Evolutionary conservation across 2,113 vertebrate species (phyloP), one percentile per base, ranked within the genome.

Genomic region (Anser brachyrhynchus): DNA sequence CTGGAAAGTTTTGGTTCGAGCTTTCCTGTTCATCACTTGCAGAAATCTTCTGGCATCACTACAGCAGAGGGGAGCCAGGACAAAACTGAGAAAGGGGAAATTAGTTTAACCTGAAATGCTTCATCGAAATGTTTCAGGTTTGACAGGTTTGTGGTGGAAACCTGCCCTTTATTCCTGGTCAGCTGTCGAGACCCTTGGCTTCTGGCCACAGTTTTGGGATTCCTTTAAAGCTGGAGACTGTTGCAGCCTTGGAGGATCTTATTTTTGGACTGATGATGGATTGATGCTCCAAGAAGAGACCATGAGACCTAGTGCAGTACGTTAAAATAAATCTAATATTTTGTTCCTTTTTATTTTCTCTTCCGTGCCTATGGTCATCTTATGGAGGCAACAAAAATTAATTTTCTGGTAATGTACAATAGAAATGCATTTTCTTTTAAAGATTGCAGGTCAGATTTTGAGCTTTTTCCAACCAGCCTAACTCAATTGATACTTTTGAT

Each of bases 401-500:
- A 66, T 90, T 89, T 92, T 72, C 80, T 65, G 84, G 62, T 88
- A 82, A 95, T 31, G 59, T 74, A 64, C 55, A 91, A 55, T 61
- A 89, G 64, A 91, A 96, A 89, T 76, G 55, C 70, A 78, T 65
- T 95, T 89, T 89, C 77, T 89, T 76, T 79, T 65, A 73, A 87
- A 92, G 77, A 93, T 23, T 79, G 58, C 52, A 87, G 73, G 65
- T 66, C 58, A 41, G 81, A 85, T 87, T 92, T 96, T 89, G 71
- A 73, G 55, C 62, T 91, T 71, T 90, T 92, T 73, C 84, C 58
- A 87, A 74, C 58, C 55, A 89, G 71, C n/a, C 22, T 86, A 95
- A 74, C 76, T 92, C 85, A 79, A 71, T 26, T 94, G 84, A 93
- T 91, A 82, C 41, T 90, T 92, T 46, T 85, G 95, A 92, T 96